phyloP scores from a whole-genome alignment of 2,888 invertebrate species.

The Eupelmus urozonus region DNA sequence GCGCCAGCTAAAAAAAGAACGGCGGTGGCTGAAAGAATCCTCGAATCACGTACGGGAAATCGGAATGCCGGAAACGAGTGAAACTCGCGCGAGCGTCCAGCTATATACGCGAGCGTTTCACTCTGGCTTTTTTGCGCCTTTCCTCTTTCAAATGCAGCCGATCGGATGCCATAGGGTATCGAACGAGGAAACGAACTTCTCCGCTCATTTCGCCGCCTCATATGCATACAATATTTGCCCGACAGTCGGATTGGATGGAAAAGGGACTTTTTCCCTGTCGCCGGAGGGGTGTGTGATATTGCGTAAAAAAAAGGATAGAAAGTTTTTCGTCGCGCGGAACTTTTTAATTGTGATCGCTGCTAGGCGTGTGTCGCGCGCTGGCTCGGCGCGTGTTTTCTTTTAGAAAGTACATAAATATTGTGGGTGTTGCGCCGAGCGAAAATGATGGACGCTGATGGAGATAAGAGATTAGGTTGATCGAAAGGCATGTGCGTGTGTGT shows the following conservation, averaged over 20 bases:
- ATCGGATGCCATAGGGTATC: background rate
- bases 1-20: background rate
- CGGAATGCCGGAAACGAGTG: conserved; percentile 46
- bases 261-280: background rate
- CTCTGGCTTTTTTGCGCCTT: conserved; percentile 2
- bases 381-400: conserved; percentile 10
- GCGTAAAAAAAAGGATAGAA: conserved; percentile 39
- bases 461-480: background rate
- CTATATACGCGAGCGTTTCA: conserved; percentile 1
- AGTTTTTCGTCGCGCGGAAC: conserved; percentile 24
- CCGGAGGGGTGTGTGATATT: conserved; percentile 1
- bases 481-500: no score
- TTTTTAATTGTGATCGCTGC: conserved; percentile 33
- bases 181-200: conserved; percentile 13
- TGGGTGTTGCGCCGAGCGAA: background rate
- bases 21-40: background rate
- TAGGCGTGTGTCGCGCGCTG: background rate
- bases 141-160: conserved; percentile 5
- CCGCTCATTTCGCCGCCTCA: background rate
- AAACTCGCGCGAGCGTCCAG: conserved; percentile 28
- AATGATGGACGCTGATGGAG: background rate
- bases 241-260: background rate
- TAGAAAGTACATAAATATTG: conserved; percentile 42
- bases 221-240: conserved; percentile 32
- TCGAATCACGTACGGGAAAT: conserved; percentile 4